phyloP scores from a whole-genome alignment of 2,888 invertebrate genomes.

The Portevinia maculata region DNA sequence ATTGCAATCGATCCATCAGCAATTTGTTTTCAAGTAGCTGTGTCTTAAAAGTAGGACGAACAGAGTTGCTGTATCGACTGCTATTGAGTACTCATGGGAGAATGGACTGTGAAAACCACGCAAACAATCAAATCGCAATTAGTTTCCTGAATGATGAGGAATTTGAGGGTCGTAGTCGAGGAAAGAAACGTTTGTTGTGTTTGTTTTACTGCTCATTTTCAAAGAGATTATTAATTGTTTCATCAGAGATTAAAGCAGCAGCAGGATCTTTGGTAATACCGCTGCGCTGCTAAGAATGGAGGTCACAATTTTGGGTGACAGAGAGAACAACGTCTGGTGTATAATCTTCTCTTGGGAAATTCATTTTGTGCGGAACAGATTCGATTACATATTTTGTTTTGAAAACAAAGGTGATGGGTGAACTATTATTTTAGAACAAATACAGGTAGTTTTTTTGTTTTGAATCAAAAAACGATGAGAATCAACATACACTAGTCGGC shows the following conservation, averaged over 20 bases:
- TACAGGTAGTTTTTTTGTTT: no score
- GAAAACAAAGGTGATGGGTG: no score
- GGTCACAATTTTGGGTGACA: slow-evolving; percentile 11
- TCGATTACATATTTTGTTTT: no score
- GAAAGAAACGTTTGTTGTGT: slow-evolving; percentile 43
- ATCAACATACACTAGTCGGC: no score
- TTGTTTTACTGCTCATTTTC: slow-evolving; percentile 23
- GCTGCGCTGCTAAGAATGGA: slow-evolving; percentile 1
- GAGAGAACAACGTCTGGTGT: no score
- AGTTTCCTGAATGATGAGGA: slow-evolving; percentile 11
- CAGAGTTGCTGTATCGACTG: slow-evolving; percentile 14
- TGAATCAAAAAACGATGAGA: no score
- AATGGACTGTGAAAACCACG: slow-evolving; percentile 24
- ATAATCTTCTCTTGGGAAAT: no score
- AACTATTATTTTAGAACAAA: no score
- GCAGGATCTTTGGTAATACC: background rate
- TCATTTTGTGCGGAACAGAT: no score
- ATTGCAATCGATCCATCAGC: slow-evolving; percentile 56
- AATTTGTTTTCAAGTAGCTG: slow-evolving; percentile 43
- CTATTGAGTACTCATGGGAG: slow-evolving; percentile 26
- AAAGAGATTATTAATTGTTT: slow-evolving; percentile 63
- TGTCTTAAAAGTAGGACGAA: slow-evolving; percentile 41
- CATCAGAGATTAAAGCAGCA: slow-evolving; percentile 20
- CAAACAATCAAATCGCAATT: slow-evolving; percentile 38
- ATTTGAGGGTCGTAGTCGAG: background rate